phyloP scores from a whole-genome alignment of 2,888 invertebrate genomes.

The Cerceris ruficornis region DNA sequence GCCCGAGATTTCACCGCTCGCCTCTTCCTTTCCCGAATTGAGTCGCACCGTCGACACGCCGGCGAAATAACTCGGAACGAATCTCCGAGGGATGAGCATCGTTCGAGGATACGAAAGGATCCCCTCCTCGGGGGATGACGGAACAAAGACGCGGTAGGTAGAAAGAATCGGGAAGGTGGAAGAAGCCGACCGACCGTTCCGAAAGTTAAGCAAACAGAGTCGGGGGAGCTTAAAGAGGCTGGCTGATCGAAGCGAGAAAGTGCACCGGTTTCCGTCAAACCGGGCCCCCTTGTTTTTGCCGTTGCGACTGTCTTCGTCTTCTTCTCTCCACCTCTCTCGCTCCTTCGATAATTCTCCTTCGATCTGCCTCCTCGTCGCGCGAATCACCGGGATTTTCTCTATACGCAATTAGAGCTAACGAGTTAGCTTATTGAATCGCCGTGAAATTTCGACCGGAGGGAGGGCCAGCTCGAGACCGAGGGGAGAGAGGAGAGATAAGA shows the following conservation, averaged over 20 bases:
- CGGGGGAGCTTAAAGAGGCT: slow-evolving; percentile 5
- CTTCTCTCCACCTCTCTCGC: background rate
- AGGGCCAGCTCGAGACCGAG: slow-evolving; percentile 13
- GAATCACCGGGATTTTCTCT: slow-evolving; percentile 25
- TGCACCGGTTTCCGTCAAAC: slow-evolving; percentile 31
- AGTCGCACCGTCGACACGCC: slow-evolving; percentile 1
- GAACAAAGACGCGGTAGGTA: slow-evolving; percentile 12
- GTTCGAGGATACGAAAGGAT: background rate
- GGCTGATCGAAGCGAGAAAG: slow-evolving; percentile 25
- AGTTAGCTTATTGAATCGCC: slow-evolving; percentile 30
- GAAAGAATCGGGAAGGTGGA: background rate
- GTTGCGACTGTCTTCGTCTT: background rate
- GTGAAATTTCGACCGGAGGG: slow-evolving; percentile 28
- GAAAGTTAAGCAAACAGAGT: slow-evolving; percentile 18
- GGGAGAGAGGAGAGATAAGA: slow-evolving; percentile 6
- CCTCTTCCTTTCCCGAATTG: slow-evolving; percentile 3
- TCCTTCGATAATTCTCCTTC: background rate
- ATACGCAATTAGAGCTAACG: slow-evolving; percentile 30
- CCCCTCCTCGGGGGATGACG: slow-evolving; percentile 1
- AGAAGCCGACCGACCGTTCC: slow-evolving; percentile 5
- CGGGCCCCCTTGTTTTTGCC: background rate
- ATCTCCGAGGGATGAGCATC: background rate
- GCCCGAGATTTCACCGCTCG: background rate
- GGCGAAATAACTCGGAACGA: slow-evolving; percentile 15
- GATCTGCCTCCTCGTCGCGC: background rate